Conservation (phyloP, 1,140 invertebrate genomes). For the Bombyx mori region ASM3026992v2 NC_085108.1:1623501-1624000, state of each 20-base stretch:
- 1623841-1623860: not conserved
- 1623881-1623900: too few relatives aligned
- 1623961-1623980: constrained; percentile 62
- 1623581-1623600: not conserved
- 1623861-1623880: too few relatives aligned
- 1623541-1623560: too few relatives aligned
- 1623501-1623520: too few relatives aligned
- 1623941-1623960: constrained; percentile 51
- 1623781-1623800: not conserved
- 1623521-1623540: too few relatives aligned
- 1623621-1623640: constrained; percentile 5
- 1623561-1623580: too few relatives aligned
- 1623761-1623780: too few relatives aligned
- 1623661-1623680: not conserved
- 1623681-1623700: constrained; percentile 1
- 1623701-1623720: constrained; percentile 1
- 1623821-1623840: not conserved
- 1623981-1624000: constrained; percentile 65
- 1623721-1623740: too few relatives aligned
- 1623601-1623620: constrained; percentile 3
- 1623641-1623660: not conserved
- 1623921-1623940: constrained; percentile 53
- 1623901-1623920: constrained; percentile 13
- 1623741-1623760: too few relatives aligned
- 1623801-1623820: not conserved